phyloP scores from a whole-genome alignment of 2,888 invertebrate genomes.

The Epinotia bilunana region DNA sequence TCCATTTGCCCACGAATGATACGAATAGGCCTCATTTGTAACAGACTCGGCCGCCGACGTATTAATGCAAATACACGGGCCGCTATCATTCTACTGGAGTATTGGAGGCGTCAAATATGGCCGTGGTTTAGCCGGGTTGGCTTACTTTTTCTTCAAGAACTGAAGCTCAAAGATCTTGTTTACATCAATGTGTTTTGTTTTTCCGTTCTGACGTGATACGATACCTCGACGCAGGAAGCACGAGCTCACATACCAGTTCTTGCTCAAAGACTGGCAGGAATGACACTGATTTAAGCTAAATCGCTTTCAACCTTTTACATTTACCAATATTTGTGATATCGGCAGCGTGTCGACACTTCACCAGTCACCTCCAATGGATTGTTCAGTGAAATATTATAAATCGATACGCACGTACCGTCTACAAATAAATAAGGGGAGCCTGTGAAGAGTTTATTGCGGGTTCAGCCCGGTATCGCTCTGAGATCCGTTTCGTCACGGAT shows the following conservation, averaged over 20 bases:
- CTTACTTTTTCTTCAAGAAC: background rate
- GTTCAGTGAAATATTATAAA: conserved; percentile 42
- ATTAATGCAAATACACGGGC: conserved; percentile 39
- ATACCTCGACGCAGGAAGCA: no score
- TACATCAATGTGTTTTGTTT: no score
- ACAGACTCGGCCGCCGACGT: conserved; percentile 22
- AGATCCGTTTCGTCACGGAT: conserved; percentile 12
- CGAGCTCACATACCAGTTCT: no score
- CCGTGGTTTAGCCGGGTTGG: background rate
- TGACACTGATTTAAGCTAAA: background rate
- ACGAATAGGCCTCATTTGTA: conserved; percentile 36
- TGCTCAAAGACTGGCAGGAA: no score
- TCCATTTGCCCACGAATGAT: conserved; percentile 32
- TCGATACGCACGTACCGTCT: conserved; percentile 36
- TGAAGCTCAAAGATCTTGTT: no score
- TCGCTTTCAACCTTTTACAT: background rate
- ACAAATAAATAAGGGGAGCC: conserved; percentile 40
- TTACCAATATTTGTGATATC: conserved; percentile 29
- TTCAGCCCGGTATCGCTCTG: background rate
- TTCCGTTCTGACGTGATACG: no score
- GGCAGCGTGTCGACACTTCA: conserved; percentile 31
- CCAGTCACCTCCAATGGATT: conserved; percentile 32
- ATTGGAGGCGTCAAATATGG: background rate
- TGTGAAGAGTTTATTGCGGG: conserved; percentile 37
- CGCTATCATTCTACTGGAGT: background rate